Evolutionary conservation across 2,888 invertebrate species (phyloP).

Genomic region (Mimas tiliae): DNA sequence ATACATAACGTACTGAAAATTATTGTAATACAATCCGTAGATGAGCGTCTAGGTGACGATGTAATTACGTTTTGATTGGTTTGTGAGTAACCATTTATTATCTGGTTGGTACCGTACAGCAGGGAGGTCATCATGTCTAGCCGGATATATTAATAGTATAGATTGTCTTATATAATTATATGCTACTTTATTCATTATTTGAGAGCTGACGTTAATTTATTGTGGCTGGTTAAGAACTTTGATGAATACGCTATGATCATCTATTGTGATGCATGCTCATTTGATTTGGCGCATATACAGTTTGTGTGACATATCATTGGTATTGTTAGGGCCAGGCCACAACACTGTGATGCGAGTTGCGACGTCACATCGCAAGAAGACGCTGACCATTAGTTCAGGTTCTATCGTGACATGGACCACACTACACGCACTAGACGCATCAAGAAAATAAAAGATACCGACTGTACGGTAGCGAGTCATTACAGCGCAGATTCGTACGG

Average conservation of each 20-base stretch:
- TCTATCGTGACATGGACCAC: too few relatives aligned
- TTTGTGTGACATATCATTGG: background rate
- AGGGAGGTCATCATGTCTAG: constrained; percentile 10
- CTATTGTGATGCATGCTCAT: background rate
- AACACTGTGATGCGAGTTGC: too few relatives aligned
- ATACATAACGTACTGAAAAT: background rate
- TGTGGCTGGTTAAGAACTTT: constrained; percentile 6
- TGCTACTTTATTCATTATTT: constrained; percentile 6
- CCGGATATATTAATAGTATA: constrained; percentile 21
- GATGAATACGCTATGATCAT: background rate
- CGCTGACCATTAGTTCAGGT: too few relatives aligned
- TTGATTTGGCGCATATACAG: background rate
- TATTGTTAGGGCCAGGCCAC: too few relatives aligned
- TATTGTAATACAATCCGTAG: background rate
- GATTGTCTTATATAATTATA: constrained; percentile 20
- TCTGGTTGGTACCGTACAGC: constrained; percentile 31
- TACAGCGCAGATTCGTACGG: too few relatives aligned
- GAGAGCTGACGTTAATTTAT: constrained; percentile 13
- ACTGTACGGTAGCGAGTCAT: too few relatives aligned
- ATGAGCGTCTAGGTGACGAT: constrained; percentile 29
- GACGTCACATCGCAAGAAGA: too few relatives aligned
- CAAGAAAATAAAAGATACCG: too few relatives aligned
- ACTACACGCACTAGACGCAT: too few relatives aligned
- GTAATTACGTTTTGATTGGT: constrained; percentile 37
- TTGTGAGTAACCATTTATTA: constrained; percentile 34